Percentiles rank a stretch among this genome's conserved stretches.
Evolutionary conservation across 2,888 invertebrate species (phyloP).

Genomic region (Agrochola litura): DNA sequence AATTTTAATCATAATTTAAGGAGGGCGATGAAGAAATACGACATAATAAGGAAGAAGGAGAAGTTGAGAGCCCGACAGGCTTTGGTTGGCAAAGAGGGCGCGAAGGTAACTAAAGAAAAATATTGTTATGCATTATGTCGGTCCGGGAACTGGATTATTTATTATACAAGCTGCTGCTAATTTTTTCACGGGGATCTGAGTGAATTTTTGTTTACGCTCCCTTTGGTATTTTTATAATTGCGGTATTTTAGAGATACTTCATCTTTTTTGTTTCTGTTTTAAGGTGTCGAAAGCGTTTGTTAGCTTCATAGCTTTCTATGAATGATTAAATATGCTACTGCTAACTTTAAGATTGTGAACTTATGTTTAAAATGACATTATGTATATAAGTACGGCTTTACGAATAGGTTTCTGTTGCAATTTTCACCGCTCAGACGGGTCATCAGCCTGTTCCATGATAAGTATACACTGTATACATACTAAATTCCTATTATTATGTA

Average conservation of each 20-base stretch:
- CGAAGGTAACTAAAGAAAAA: slow-evolving; percentile 56
- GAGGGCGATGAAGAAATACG: slow-evolving; percentile 77
- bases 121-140: slow-evolving; percentile 64
- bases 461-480: neutral
- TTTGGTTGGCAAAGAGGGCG: slow-evolving; percentile 42
- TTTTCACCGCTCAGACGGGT: neutral
- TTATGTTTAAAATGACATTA: neutral
- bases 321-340: no score
- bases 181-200: slow-evolving; percentile 40
- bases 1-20: slow-evolving; percentile 83
- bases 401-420: neutral
- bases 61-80: slow-evolving; percentile 57
- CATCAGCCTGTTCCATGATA: neutral
- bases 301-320: neutral
- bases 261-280: neutral
- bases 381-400: neutral
- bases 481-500: no score
- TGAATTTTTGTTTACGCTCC: slow-evolving; percentile 33
- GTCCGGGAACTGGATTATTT: slow-evolving; percentile 57
- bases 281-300: neutral
- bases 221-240: slow-evolving; percentile 16
- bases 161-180: slow-evolving; percentile 50
- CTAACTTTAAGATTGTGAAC: neutral
- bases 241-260: neutral
- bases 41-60: slow-evolving; percentile 66